Percentiles rank a stretch among this genome's conserved stretches.
Evolutionary conservation across 2,113 vertebrate genomes (phyloP).

Genomic region (Colius striatus): DNA sequence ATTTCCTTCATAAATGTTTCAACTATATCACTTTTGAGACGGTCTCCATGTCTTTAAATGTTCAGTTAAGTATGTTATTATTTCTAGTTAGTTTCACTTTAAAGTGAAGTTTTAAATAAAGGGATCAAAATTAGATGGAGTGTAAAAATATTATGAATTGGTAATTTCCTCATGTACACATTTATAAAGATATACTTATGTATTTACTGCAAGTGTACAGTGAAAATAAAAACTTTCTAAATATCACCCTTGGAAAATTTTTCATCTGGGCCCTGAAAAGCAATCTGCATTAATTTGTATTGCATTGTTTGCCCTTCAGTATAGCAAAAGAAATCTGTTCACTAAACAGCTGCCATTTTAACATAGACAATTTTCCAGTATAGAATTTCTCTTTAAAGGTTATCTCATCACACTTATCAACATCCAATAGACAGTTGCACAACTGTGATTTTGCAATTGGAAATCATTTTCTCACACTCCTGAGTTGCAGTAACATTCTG

Average conservation of each 20-base stretch:
- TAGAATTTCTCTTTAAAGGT: conserved; percentile 13
- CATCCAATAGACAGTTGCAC: background rate
- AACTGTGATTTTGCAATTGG: conserved; percentile 9
- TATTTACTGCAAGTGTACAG: background rate
- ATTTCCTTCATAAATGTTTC: background rate
- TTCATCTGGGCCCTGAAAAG: background rate
- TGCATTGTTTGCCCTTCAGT: background rate
- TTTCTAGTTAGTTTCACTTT: background rate
- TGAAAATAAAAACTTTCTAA: background rate
- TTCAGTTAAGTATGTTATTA: background rate
- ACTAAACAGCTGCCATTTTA: background rate
- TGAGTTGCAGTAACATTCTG: background rate
- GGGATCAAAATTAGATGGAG: background rate
- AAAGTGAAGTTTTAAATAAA: background rate
- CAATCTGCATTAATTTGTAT: background rate
- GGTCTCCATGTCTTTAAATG: background rate
- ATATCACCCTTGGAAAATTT: background rate
- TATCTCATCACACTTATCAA: conserved; percentile 18
- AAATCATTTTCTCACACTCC: conserved; percentile 1
- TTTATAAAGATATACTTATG: background rate
- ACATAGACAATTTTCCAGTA: background rate
- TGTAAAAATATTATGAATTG: background rate
- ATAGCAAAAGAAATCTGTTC: background rate
- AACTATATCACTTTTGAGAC: background rate
- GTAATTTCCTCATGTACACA: background rate